Conservation (phyloP, 2,113 vertebrate genomes). For the Carollia perspicillata region DNA sequence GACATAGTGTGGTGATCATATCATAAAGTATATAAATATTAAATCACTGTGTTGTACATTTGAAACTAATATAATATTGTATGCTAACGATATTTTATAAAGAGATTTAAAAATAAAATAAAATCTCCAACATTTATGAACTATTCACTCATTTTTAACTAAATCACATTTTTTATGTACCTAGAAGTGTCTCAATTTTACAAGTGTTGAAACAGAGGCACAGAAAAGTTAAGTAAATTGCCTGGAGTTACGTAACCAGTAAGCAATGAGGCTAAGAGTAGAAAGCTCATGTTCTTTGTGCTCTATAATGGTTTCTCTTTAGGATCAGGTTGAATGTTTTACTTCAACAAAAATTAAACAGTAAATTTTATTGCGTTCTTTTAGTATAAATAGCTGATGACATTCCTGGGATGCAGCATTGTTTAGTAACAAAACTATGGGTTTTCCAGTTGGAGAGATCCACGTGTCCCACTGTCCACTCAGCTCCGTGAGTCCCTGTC, state of each 20-base stretch:
- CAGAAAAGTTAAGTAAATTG: neutral
- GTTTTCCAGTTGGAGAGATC: neutral
- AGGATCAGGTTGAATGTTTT: neutral
- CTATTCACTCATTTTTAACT: neutral
- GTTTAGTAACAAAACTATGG: neutral
- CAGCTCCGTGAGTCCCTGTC: neutral
- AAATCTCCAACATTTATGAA: neutral
- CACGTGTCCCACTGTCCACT: neutral
- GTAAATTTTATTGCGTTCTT: neutral
- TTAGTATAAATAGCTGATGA: neutral
- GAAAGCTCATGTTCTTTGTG: neutral
- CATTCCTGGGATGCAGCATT: neutral
- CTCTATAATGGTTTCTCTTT: neutral
- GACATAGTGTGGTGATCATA: too few relatives aligned
- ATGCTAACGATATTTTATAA: neutral
- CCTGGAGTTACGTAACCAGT: neutral
- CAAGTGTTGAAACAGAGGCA: neutral
- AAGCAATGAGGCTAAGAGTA: neutral
- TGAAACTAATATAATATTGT: neutral
- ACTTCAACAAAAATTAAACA: slow-evolving; percentile 4
- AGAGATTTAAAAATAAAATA: neutral
- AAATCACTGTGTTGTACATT: neutral
- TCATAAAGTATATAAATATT: too few relatives aligned
- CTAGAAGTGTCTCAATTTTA: neutral
- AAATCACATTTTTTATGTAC: neutral